phyloP scores from a whole-genome alignment of 2,113 vertebrate genomes.

The Alligator sinensis region DNA sequence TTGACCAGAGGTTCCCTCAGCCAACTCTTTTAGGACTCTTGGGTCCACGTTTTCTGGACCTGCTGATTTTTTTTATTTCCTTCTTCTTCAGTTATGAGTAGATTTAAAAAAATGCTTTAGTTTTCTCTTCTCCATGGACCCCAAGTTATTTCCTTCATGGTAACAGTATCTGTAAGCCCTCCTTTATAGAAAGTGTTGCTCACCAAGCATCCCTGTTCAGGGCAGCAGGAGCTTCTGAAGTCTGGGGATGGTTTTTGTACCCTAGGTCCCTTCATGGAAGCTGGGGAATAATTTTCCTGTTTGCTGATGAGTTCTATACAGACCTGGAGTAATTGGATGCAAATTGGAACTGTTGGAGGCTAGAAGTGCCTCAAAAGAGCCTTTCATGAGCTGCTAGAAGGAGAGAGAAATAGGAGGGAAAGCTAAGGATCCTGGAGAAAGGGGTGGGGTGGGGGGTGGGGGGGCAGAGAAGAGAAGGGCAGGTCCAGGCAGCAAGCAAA shows the following conservation, averaged over 20 bases:
- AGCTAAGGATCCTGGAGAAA: fast-evolving
- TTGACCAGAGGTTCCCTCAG: not conserved
- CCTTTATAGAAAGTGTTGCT: not conserved
- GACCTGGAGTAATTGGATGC: not conserved
- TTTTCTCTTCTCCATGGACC: not conserved
- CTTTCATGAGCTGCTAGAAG: not conserved
- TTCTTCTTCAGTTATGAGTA: not conserved
- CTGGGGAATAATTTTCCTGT: not conserved
- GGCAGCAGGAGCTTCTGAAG: not conserved
- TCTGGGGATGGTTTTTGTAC: not conserved
- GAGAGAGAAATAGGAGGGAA: not conserved
- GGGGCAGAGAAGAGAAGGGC: not conserved
- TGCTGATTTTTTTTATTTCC: not conserved
- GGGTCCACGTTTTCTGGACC: not conserved
- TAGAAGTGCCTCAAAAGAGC: not conserved
- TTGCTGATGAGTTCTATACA: not conserved
- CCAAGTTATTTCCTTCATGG: not conserved
- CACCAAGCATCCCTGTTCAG: not conserved
- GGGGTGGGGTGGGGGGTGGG: not conserved
- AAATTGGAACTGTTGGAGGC: not conserved
- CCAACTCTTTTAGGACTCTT: not conserved
- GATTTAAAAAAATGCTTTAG: too few relatives aligned
- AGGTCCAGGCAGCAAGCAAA: not conserved
- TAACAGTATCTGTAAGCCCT: not conserved
- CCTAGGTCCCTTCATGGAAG: too few relatives aligned